phyloP scores from a whole-genome alignment of 2,113 vertebrate genomes.

The Silurus asotus region DNA sequence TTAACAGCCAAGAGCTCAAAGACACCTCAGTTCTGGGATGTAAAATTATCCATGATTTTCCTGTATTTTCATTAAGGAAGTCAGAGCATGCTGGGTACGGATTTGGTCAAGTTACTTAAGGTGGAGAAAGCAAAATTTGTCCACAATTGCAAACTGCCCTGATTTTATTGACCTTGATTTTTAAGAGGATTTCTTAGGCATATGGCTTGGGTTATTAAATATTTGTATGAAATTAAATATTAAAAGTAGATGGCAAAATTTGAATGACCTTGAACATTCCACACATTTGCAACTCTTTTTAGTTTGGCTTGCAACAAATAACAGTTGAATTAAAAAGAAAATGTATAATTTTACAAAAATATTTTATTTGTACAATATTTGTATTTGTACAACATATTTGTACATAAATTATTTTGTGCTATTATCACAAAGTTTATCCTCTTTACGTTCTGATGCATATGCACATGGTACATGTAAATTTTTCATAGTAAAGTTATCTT shows the following conservation, averaged over 20 bases:
- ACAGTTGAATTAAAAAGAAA: not conserved
- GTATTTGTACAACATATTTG: no score
- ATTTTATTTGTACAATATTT: not conserved
- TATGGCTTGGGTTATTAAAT: not conserved
- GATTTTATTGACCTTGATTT: not conserved
- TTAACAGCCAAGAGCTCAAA: conserved; percentile 42
- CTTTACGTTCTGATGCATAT: not conserved
- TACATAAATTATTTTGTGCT: no score
- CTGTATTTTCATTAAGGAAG: conserved; percentile 16
- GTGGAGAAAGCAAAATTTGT: not conserved
- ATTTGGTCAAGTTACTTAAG: not conserved
- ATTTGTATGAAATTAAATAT: not conserved
- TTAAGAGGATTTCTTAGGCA: not conserved
- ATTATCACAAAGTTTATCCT: not conserved
- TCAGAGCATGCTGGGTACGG: not conserved
- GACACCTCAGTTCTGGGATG: conserved; percentile 38
- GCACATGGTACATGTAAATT: not conserved
- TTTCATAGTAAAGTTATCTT: not conserved
- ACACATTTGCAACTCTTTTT: not conserved
- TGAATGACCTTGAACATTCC: not conserved
- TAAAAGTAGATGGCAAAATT: not conserved
- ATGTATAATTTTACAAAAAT: not conserved
- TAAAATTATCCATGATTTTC: conserved; percentile 19
- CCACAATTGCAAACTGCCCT: not conserved
- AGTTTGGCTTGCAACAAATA: not conserved